A percentile compares a stretch with the other conserved stretches of the same genome.
phyloP scores from a whole-genome alignment of 2,113 vertebrate genomes.

The Paraplagusia blochii region DNA sequence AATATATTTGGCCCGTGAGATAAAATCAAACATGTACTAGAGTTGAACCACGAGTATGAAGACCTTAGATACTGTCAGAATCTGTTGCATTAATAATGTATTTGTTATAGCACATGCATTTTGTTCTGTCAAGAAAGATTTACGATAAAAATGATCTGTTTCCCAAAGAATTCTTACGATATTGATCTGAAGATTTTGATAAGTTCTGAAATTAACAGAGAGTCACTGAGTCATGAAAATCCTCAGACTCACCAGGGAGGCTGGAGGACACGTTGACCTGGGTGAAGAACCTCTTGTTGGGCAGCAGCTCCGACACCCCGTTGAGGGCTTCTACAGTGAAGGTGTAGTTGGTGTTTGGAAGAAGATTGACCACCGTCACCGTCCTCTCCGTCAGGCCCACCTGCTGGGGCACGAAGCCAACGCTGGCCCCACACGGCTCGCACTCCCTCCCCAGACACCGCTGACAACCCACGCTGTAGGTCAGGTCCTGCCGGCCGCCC shows the following conservation, averaged over 20 bases:
- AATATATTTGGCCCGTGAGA: no score
- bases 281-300: slow-evolving; percentile 75
- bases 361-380: slow-evolving; percentile 88
- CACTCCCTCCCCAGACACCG: slow-evolving; percentile 75
- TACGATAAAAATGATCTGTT: no score
- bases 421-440: slow-evolving; percentile 80
- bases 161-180: no score
- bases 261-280: slow-evolving; percentile 88
- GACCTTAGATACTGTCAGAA: no score
- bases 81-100: no score
- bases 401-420: slow-evolving; percentile 92
- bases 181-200: no score
- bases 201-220: no score
- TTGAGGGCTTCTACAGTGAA: slow-evolving; percentile 88
- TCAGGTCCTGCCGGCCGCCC: slow-evolving; percentile 85
- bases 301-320: slow-evolving; percentile 84
- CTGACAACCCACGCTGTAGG: slow-evolving; percentile 86
- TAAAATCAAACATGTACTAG: no score
- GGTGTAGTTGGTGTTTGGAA: slow-evolving; percentile 87
- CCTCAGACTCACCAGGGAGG: slow-evolving; percentile 77
- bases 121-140: no score
- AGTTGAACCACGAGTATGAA: no score
- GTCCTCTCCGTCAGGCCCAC: slow-evolving; percentile 82
- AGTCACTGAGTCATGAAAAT: not conserved
- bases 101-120: no score